These are phyloP conservation scores for Lophura nycthemera DNA, from an alignment of 2,113 vertebrate species.

Conservation along the genomic window DNA sequence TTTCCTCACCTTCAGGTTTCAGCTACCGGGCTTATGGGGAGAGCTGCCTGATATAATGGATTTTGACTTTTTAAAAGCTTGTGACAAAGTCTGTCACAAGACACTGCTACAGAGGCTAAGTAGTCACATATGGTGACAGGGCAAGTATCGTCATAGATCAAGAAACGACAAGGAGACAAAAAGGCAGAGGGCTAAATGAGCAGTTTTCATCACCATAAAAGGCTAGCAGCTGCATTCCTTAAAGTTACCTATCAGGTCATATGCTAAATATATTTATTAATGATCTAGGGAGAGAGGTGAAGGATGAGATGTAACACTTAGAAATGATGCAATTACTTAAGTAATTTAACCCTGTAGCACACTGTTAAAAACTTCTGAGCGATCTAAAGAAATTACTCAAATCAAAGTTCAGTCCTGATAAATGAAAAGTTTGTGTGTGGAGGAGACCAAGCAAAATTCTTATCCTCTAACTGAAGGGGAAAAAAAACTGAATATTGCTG, in stretches of 20 bases:
- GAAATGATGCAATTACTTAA: conserved; percentile 33
- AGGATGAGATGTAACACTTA: conserved; percentile 32
- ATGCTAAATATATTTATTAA: conserved; percentile 53
- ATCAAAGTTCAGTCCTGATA: background rate
- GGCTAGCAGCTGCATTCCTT: conserved; percentile 31
- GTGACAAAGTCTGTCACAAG: conserved; percentile 47
- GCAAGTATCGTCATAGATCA: conserved; percentile 56
- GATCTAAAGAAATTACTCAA: background rate
- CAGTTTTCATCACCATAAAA: conserved; percentile 59
- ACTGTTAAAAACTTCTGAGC: conserved; percentile 1
- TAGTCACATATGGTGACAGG: conserved; percentile 57
- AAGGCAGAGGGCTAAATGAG: conserved; percentile 37
- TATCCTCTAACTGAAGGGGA: background rate
- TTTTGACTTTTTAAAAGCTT: conserved; percentile 57
- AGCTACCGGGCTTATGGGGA: background rate
- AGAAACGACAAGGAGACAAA: conserved; percentile 35
- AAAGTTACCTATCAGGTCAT: conserved; percentile 16
- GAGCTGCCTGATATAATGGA: conserved; percentile 4
- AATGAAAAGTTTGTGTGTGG: background rate
- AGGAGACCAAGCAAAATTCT: background rate
- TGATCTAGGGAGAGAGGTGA: conserved; percentile 1
- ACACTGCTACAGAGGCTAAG: conserved; percentile 21
- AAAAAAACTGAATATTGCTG: background rate
- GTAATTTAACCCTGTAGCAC: conserved; percentile 23
- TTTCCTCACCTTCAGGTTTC: background rate